Base-by-base conservation (phyloP, 2,888 invertebrate genomes). In the Oegoconia quadripuncta region DNA sequence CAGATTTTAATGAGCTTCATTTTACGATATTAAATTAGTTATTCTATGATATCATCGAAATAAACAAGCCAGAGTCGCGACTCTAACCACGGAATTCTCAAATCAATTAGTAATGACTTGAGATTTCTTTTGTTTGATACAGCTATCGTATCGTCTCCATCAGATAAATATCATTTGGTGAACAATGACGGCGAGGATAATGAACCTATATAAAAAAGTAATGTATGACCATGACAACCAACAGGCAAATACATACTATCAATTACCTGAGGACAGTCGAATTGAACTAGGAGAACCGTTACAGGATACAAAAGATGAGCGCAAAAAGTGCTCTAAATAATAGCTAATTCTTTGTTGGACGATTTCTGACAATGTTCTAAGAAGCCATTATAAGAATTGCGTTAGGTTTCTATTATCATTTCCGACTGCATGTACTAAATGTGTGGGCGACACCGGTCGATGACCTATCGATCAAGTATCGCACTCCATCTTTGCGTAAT, bases 381-480 rank as follows among this genome's bases (percentile, higher is more conserved):
- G 50, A 52, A 54, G 50, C 51, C 49, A 61, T 56, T 66, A 62
- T 64, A 59, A 61, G 52, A 51, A 52, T 59, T 50, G 50, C 53
- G 52, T 55, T 40, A 35, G 49, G 44, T 57, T 52, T 47, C 48
- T 52, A 53, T 55, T 54, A 54, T 49, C 52, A 59, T 50, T 50
- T 59, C 49, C 50, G 58, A 55, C 59, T 57, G 62, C 71, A 59
- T 62, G 64, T 66, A 52, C 54, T 38, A 50, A 47, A 51, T 50
- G 65, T 56, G 77, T 79, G 62, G 81, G 77, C 61, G 67, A 52
- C n/a, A n/a, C 51, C 59, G 83, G 81, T 82, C 82, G 70, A 45
- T 64, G 83, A 86, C 76, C 83, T 62, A 69, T 70, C 57, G 65
- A 81, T 75, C 69, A 74, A 68, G 70, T 79, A 78, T 80, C 63